phyloP scores from a whole-genome alignment of 2,888 invertebrate species.

The Nymphalis polychloros region DNA sequence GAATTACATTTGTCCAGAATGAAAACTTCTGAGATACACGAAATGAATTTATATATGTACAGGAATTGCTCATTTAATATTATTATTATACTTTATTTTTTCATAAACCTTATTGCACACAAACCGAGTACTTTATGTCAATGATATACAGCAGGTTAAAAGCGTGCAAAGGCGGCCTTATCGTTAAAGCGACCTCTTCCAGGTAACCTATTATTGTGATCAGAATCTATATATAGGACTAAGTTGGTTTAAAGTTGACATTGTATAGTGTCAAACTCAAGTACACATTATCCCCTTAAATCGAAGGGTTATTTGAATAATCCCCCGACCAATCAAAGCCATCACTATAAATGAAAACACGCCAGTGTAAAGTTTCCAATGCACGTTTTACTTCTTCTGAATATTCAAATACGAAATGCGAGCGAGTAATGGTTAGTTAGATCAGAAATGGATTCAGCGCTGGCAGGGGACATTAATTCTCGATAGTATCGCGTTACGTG shows the following conservation, averaged over 20 bases:
- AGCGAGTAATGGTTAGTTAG: slow-evolving; percentile 72
- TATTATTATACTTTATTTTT: no score
- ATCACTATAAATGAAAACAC: slow-evolving; percentile 38
- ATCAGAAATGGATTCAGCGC: slow-evolving; percentile 57
- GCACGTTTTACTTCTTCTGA: slow-evolving; percentile 60
- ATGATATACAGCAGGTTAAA: no score
- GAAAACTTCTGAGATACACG: no score
- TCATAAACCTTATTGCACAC: no score
- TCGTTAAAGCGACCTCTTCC: no score
- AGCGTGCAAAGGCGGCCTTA: no score
- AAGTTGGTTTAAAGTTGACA: slow-evolving; percentile 9
- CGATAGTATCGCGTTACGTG: slow-evolving; percentile 70
- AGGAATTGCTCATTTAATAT: no score
- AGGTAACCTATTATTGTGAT: no score
- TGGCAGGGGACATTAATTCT: slow-evolving; percentile 62
- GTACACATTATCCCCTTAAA: slow-evolving; percentile 45
- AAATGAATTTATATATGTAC: no score
- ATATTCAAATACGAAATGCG: slow-evolving; percentile 72
- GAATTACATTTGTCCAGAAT: no score
- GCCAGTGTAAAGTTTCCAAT: slow-evolving; percentile 42
- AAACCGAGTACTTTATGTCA: no score
- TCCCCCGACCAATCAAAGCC: slow-evolving; percentile 45
- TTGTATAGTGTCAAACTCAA: slow-evolving; percentile 22
- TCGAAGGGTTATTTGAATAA: slow-evolving; percentile 53
- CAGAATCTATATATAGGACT: not conserved